phyloP scores from a whole-genome alignment of 2,797 vertebrate species.

The Remorina albescens region DNA sequence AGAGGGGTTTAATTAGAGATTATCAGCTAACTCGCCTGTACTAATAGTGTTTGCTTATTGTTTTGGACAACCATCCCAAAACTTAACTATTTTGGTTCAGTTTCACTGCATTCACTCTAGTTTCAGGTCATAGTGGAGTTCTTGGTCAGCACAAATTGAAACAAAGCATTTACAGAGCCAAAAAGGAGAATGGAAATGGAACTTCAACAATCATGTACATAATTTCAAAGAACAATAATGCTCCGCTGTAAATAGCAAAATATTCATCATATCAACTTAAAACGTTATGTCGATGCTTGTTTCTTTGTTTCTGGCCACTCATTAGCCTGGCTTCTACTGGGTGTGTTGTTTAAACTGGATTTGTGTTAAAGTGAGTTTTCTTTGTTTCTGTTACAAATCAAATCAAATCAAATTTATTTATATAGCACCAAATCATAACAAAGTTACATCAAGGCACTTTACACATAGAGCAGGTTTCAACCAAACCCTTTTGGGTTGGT shows the following conservation, averaged over 20 bases:
- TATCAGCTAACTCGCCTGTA: neutral
- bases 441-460: too few relatives aligned
- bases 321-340: conserved; percentile 63
- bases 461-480: too few relatives aligned
- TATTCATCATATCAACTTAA: neutral
- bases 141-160: neutral
- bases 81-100: neutral
- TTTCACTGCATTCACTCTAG: neutral
- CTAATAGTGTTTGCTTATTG: neutral
- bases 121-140: too few relatives aligned
- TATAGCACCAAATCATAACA: too few relatives aligned
- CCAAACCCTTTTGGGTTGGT: too few relatives aligned
- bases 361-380: conserved; percentile 37
- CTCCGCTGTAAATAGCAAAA: neutral
- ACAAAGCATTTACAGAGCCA: neutral
- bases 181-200: neutral
- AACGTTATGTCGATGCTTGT: neutral
- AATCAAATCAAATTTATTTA: too few relatives aligned
- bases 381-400: conserved; percentile 32
- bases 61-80: neutral
- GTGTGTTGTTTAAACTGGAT: conserved; percentile 56
- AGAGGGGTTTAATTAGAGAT: neutral
- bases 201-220: neutral
- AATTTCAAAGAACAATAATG: too few relatives aligned
- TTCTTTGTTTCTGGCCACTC: conserved; percentile 63